Evolutionary conservation across 2,888 invertebrate genomes (phyloP).

Genomic region (Dolichopus griseipennis): DNA sequence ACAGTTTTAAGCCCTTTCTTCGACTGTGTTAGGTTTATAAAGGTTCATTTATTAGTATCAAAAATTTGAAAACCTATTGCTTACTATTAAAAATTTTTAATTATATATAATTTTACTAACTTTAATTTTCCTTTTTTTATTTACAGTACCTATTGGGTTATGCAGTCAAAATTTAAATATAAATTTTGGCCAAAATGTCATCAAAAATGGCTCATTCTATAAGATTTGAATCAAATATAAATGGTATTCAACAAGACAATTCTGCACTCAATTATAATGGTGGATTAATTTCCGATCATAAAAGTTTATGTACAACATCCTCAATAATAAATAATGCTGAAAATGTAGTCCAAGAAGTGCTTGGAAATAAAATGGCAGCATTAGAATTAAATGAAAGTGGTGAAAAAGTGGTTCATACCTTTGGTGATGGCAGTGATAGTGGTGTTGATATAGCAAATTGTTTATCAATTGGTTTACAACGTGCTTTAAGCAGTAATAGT

Average conservation of each 20-base stretch:
- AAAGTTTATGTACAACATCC: slow-evolving; percentile 32
- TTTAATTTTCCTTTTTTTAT: not conserved
- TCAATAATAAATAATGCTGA: slow-evolving; percentile 12
- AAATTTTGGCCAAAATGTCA: slow-evolving; percentile 3
- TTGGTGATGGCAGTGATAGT: slow-evolving; percentile 71
- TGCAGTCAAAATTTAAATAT: not conserved
- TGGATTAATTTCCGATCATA: slow-evolving; percentile 23
- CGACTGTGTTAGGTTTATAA: no score
- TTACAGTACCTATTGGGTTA: not conserved
- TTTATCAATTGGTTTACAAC: slow-evolving; percentile 42
- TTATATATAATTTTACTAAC: no score
- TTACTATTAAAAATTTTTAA: no score
- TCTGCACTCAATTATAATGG: slow-evolving; percentile 12
- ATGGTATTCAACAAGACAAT: not conserved
- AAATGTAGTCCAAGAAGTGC: slow-evolving; percentile 28
- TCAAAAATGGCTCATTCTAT: not conserved
- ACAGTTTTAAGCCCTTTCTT: no score
- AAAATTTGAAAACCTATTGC: no score
- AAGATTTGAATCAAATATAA: not conserved
- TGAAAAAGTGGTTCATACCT: slow-evolving; percentile 15
- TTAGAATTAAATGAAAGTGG: slow-evolving; percentile 30
- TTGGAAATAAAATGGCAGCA: slow-evolving; percentile 32
- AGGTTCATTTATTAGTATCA: no score
- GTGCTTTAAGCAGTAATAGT: slow-evolving; percentile 51
- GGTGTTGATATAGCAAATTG: slow-evolving; percentile 59